phyloP scores from a whole-genome alignment of 2,797 vertebrate species.

The Enteromius unitaeniatus region DNA sequence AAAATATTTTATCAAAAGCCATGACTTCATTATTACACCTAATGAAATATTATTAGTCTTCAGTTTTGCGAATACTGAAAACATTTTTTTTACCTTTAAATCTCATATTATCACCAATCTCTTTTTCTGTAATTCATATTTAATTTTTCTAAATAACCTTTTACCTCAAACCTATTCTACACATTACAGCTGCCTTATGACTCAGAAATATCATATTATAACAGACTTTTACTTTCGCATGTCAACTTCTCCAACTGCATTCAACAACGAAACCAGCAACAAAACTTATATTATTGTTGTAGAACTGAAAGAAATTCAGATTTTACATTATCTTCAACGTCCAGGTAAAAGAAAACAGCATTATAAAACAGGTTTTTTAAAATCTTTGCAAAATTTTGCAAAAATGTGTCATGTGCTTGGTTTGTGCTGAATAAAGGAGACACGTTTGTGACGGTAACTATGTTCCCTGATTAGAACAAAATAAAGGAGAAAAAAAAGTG shows the following conservation, averaged over 20 bases:
- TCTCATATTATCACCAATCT: neutral
- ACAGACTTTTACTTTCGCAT: slow-evolving; percentile 7
- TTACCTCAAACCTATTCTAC: neutral
- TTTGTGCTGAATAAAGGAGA: slow-evolving; percentile 42
- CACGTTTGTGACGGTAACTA: slow-evolving; percentile 51
- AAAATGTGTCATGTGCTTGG: slow-evolving; percentile 30
- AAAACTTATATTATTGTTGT: slow-evolving; percentile 73
- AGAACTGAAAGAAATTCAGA: slow-evolving; percentile 42
- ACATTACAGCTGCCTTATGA: neutral
- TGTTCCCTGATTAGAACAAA: slow-evolving; percentile 60
- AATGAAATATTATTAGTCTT: too few species aligned
- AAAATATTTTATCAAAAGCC: neutral
- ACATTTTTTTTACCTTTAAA: neutral
- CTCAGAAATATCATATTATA: neutral
- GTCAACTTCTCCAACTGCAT: slow-evolving; percentile 15
- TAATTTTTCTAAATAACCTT: neutral
- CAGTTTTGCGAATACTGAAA: neutral
- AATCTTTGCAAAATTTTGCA: slow-evolving; percentile 16
- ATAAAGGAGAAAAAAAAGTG: slow-evolving; percentile 55
- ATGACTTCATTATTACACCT: neutral
- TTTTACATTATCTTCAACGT: slow-evolving; percentile 52
- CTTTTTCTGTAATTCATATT: neutral
- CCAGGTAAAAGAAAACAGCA: slow-evolving; percentile 55
- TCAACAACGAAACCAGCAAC: slow-evolving; percentile 62
- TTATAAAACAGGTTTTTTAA: slow-evolving; percentile 46